Conservation (phyloP, 2,797 vertebrate genomes). For the Scomberomorus guttatus region DNA sequence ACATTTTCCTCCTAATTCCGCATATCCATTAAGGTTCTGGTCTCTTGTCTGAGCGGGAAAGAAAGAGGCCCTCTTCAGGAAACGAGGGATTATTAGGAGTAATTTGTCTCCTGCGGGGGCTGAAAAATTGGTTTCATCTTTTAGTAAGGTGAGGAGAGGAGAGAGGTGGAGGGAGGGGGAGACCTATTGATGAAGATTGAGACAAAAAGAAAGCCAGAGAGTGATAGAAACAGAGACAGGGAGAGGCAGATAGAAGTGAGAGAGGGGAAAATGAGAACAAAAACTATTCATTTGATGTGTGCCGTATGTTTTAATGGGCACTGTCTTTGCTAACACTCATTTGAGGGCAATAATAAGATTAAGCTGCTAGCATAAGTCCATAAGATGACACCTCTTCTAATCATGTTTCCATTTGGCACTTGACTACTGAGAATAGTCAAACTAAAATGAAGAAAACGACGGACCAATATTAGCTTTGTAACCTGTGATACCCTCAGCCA, state of each 20-base stretch:
- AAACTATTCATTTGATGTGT: neutral
- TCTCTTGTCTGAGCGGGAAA: conserved; percentile 56
- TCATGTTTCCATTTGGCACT: neutral
- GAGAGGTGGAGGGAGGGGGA: conserved; percentile 16
- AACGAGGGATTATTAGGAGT: conserved; percentile 82
- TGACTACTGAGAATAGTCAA: conserved; percentile 1
- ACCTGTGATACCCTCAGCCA: neutral
- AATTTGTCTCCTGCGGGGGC: conserved; percentile 76
- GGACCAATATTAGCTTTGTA: neutral
- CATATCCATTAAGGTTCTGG: conserved; percentile 72
- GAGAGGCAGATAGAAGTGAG: conserved; percentile 7
- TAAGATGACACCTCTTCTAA: neutral
- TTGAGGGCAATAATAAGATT: neutral
- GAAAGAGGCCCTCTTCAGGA: conserved; percentile 75
- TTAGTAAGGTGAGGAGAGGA: conserved; percentile 52
- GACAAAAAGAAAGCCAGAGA: conserved; percentile 11
- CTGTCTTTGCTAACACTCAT: conserved; percentile 12
- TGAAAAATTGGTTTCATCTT: conserved; percentile 80
- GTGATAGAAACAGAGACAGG: conserved; percentile 28
- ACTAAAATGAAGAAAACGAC: neutral
- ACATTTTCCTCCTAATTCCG: conserved; percentile 70
- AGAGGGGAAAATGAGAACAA: neutral
- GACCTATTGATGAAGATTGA: neutral
- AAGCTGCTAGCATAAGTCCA: neutral
- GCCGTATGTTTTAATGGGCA: neutral